A percentile compares a stretch with the other conserved stretches of the same genome.
Evolutionary conservation across 2,888 invertebrate species (phyloP).

Genomic region (Cyrtodaria siliqua): DNA sequence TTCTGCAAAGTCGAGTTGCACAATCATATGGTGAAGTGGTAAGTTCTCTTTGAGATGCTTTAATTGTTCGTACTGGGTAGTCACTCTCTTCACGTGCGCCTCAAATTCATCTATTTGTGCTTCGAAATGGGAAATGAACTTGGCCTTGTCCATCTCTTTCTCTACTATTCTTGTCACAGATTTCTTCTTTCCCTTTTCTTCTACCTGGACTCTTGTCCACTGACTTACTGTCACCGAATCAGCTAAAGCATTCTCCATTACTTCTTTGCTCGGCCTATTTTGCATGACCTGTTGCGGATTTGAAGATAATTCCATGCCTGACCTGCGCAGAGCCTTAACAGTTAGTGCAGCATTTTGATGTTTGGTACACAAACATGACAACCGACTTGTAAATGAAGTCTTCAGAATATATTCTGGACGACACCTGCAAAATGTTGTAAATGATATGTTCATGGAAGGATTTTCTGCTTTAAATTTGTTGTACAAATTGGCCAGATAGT

Average conservation of each 20-base stretch:
- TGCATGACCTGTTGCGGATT: constrained; percentile 26
- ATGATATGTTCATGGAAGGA: constrained; percentile 33
- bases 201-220: constrained; percentile 38
- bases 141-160: background rate
- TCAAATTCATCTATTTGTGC: constrained; percentile 51
- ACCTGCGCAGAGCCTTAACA: constrained; percentile 24
- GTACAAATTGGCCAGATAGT: constrained; percentile 39
- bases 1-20: constrained; percentile 52
- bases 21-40: constrained; percentile 34
- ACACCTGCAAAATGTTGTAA: constrained; percentile 41
- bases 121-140: constrained; percentile 28
- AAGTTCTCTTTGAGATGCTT: constrained; percentile 28
- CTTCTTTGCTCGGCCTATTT: constrained; percentile 7
- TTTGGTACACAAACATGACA: constrained; percentile 44
- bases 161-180: constrained; percentile 41
- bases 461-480: constrained; percentile 46
- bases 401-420: constrained; percentile 37
- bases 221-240: constrained; percentile 20
- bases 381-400: constrained; percentile 20
- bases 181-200: constrained; percentile 45
- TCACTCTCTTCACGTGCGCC: constrained; percentile 43
- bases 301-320: constrained; percentile 14
- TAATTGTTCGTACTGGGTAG: constrained; percentile 52
- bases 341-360: constrained; percentile 51
- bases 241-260: constrained; percentile 10